Base-by-base conservation (phyloP, 2,888 invertebrate species). In the Molanna angustata region DNA sequence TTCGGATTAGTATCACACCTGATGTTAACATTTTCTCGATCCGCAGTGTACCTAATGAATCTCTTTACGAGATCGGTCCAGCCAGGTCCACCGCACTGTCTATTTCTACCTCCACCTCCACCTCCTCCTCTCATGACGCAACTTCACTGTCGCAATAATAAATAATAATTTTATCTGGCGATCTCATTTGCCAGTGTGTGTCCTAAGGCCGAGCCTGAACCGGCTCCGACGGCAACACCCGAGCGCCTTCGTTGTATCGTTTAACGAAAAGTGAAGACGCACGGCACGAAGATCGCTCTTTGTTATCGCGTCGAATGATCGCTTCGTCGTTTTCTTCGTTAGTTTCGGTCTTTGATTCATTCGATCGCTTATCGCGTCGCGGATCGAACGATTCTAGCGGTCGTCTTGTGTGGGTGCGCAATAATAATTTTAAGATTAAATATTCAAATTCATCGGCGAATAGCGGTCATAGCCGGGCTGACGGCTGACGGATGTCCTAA, bases 91-190 rank as follows among this genome's bases (percentile, higher is more conserved):
- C n/a, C n/a, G n/a, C n/a, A n/a, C n/a, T n/a, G n/a, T n/a, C n/a
- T n/a, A n/a, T n/a, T n/a, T n/a, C n/a, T n/a, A n/a, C n/a, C n/a
- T n/a, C n/a, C n/a, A n/a, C n/a, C n/a, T n/a, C n/a, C n/a, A 13
- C 22, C n/a, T 14, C 20, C 46, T 18, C 18, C 35, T 21, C 47
- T 21, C 37, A 37, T 47, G 47, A 47, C 47, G 47, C 37, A 47
- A 47, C 47, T 16, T 32, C 16, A 18, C 45, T 47, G 47, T 47
- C 47, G 47, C 47, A 47, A 47, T 27, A 7, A 27, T n/a, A n/a
- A n/a, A n/a, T n/a, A n/a, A n/a, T n/a, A n/a, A n/a, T n/a, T 47
- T 47, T 35, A 37, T 47, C 47, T 47, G 37, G 47, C 47, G 47
- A 47, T 47, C 47, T 47, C 47, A 37, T 47, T 37, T 37, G 47